Evolutionary conservation across 2,888 invertebrate species (phyloP).

Genomic region (Ophioninae sp.): DNA sequence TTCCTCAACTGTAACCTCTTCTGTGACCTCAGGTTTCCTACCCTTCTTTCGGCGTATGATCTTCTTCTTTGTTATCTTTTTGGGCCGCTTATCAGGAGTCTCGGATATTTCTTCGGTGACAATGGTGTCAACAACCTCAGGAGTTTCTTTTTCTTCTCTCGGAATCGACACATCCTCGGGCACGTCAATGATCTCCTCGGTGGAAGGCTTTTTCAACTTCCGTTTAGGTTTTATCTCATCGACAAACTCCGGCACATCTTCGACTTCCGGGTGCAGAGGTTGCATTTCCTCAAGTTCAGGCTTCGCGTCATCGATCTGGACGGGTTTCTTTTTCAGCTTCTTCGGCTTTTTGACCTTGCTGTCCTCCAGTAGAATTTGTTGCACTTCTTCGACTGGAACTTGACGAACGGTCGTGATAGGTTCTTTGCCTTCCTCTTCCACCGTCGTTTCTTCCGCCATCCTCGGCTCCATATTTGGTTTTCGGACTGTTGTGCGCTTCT

Average conservation of each 20-base stretch:
- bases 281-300: constrained; percentile 67
- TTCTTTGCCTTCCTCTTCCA: constrained; percentile 55
- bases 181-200: constrained; percentile 61
- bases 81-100: constrained; percentile 64
- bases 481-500: constrained; percentile 75
- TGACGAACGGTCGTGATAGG: constrained; percentile 57
- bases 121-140: constrained; percentile 64
- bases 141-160: constrained; percentile 47
- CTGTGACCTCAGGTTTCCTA: constrained; percentile 66
- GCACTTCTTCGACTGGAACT: constrained; percentile 65
- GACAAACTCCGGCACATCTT: constrained; percentile 61
- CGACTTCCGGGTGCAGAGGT: constrained; percentile 62
- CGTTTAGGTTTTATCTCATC: constrained; percentile 59
- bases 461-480: constrained; percentile 74
- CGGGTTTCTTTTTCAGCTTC: constrained; percentile 61
- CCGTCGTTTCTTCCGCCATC: constrained; percentile 63
- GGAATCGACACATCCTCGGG: constrained; percentile 42
- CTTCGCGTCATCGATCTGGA: constrained; percentile 45
- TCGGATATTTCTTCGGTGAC: constrained; percentile 66
- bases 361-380: constrained; percentile 62
- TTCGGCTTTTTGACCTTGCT: constrained; percentile 52
- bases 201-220: constrained; percentile 68
- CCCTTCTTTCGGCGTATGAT: constrained; percentile 52
- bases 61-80: constrained; percentile 61
- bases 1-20: constrained; percentile 70